Base-by-base conservation (phyloP, 1,140 invertebrate species). In the Psilanteris sp. region DNA sequence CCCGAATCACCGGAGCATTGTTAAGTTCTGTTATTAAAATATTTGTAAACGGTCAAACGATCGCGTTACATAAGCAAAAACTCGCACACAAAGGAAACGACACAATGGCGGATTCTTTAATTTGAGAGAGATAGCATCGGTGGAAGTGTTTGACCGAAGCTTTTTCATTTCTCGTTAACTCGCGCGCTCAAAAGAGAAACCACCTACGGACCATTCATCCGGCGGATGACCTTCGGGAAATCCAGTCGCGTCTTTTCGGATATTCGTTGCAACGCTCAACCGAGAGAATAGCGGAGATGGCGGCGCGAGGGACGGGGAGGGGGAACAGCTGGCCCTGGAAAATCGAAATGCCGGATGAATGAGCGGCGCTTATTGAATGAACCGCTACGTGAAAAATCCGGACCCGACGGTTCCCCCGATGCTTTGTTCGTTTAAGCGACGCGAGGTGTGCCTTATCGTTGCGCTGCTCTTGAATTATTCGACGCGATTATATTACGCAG, bases 301-400 rank as follows among this genome's bases (percentile, higher is more conserved):
- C 13, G 16, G 20, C 13, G 4, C 5, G 8, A 22, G 2, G 10
- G 1, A 1, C 22, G 24, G 52, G 14, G 32, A 2, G 32, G 8
- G 31, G 55, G 10, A 11, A 37, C 46, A 55, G 39, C 16, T 55
- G 62, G 52, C 15, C 32, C 50, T 31, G 64, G 64, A 68, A 70
- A 70, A 70, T 50, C 34, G 32, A 41, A 57, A 50, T 57, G 64
- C 57, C 52, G 32, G 64, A 68, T 68, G 64, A 68, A 68, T 68
- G 64, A 57, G 34, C 26, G 41, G 32, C n/a, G 20, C 22, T 13
- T n/a, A 6, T 5, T 55, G 62, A 67, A 67, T 54, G 48, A 43
- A 24, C 24, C 22, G 32, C 11, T 31, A 36, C 39, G 24, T 11
- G 18, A 57, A 68, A 68, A 57, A 57, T 55, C 1, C 18, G 26